Conservation (phyloP, 2,888 invertebrate genomes). For the Dryobotodes eremita region DNA sequence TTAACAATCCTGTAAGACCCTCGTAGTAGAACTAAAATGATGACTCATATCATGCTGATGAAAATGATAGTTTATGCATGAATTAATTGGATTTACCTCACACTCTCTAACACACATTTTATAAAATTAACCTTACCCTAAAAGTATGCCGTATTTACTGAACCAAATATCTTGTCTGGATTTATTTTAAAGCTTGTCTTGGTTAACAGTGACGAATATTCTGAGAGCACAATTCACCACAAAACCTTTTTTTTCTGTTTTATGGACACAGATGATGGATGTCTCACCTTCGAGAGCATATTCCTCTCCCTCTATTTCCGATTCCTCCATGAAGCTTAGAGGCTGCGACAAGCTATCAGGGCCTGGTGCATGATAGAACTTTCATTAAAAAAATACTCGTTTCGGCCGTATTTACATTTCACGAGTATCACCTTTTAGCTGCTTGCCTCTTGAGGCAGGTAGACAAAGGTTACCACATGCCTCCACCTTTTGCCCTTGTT, state of each 20-base stretch:
- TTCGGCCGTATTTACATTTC: slow-evolving; percentile 26
- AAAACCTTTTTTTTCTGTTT: background rate
- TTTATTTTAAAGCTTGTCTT: background rate
- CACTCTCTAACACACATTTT: background rate
- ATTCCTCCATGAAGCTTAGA: slow-evolving; percentile 37
- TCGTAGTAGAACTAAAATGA: background rate
- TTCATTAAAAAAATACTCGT: slow-evolving; percentile 22
- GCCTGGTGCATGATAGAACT: slow-evolving; percentile 42
- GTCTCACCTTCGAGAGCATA: slow-evolving; percentile 51
- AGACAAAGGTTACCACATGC: background rate
- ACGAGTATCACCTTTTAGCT: background rate
- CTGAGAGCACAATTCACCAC: slow-evolving; percentile 28
- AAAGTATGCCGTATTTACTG: slow-evolving; percentile 19
- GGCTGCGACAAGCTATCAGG: slow-evolving; percentile 32
- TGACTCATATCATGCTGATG: slow-evolving; percentile 14
- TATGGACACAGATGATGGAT: slow-evolving; percentile 40
- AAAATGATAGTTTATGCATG: slow-evolving; percentile 2
- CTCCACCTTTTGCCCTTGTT: slow-evolving; percentile 21
- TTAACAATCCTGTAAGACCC: background rate
- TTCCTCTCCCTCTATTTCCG: slow-evolving; percentile 49
- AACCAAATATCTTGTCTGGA: background rate
- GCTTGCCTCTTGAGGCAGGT: background rate
- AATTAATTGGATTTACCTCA: background rate
- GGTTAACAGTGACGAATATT: slow-evolving; percentile 15
- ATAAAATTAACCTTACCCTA: background rate